phyloP scores from a whole-genome alignment of 2,888 invertebrate genomes.

The Mamestra brassicae region DNA sequence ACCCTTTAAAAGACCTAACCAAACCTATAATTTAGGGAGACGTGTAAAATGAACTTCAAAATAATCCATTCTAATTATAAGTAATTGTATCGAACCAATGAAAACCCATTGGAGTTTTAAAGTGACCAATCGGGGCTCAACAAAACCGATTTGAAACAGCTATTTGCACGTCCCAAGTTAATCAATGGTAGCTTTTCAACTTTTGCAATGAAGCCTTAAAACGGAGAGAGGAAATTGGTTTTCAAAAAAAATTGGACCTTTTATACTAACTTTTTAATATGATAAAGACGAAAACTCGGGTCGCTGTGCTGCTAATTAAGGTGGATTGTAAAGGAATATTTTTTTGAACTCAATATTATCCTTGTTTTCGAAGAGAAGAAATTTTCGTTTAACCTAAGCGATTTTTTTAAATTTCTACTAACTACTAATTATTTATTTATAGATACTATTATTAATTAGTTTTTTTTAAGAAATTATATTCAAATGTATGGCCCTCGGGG shows the following conservation, averaged over 20 bases:
- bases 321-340: conserved; percentile 38
- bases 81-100: conserved; percentile 52
- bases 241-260: conserved; percentile 58
- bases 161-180: conserved; percentile 69
- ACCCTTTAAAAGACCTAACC: conserved; percentile 12
- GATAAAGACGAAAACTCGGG: conserved; percentile 63
- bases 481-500: too few species aligned
- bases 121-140: conserved; percentile 61
- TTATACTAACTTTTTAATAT: conserved; percentile 67
- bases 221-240: conserved; percentile 67
- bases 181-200: conserved; percentile 68
- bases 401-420: too few species aligned
- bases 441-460: too few species aligned
- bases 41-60: conserved; percentile 14
- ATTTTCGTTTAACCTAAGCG: background rate
- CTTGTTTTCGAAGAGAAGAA: conserved; percentile 15
- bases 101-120: conserved; percentile 54
- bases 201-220: conserved; percentile 63
- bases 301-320: conserved; percentile 45
- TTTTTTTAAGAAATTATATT: too few species aligned
- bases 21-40: conserved; percentile 12
- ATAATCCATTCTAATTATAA: conserved; percentile 57
- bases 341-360: conserved; percentile 31
- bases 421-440: too few species aligned
- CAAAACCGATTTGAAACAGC: conserved; percentile 65